Evolutionary conservation across 2,888 invertebrate species (phyloP), one percentile per base, ranked within the genome.

Genomic region (Andrena minutula): DNA sequence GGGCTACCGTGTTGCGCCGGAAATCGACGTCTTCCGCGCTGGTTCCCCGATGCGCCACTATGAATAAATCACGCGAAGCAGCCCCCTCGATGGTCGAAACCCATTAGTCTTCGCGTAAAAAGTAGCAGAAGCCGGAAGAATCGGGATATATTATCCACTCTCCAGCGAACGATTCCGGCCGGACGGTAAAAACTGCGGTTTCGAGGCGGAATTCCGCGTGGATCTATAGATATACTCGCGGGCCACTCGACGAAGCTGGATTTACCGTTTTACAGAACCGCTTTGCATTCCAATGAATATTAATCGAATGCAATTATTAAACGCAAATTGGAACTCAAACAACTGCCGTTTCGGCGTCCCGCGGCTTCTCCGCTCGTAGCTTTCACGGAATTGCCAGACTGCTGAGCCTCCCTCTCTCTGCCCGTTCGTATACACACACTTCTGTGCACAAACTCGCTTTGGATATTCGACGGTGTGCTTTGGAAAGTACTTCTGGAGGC

Each of bases 201-300:
- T 58, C 7, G 4, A 8, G 20, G 8, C 8, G 28, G 35, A 41
- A 47, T 8, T 49, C 68, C 28, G n/a, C 41, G 58, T 47, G 30
- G 58, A 41, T 41, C 10, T 26, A 60, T 23, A 51, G 28, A 28
- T 32, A 32, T 28, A 32, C 23, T 10, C 53, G 63, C 47, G 28
- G 53, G 53, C 61, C 61, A 41, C 30, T 35, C 60, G 8, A 51
- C 63, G 72, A 64, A 64, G 75, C 75, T 72, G 85, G 79, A 88
- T 86, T 86, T 83, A 83, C 85, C 87, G 86, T 86, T 90, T 89
- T 88, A 87, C 85, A 73, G 75, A 49, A 66, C 75, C 87, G 87
- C 82, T 91, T 90, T 91, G 89, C 91, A 90, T 91, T 90, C 87
- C 91, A 91, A 91, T 91, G 91, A 91, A 91, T 91, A 91, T 91